Percentiles rank a stretch among this genome's conserved stretches.
phyloP scores from a whole-genome alignment of 2,888 invertebrate species.

The Belgica antarctica region DNA sequence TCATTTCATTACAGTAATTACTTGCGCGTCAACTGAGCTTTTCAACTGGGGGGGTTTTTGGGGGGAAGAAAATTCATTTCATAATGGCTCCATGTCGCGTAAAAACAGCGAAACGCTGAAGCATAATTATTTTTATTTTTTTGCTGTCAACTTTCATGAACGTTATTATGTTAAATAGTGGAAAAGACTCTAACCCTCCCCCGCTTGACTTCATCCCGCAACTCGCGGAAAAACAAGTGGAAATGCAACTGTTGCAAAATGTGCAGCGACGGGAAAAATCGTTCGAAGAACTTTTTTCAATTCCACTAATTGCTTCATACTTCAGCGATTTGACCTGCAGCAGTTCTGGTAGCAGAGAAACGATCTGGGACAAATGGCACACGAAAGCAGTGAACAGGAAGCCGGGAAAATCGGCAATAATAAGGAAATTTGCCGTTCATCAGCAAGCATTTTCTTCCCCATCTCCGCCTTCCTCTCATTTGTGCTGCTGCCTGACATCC shows the following conservation, averaged over 20 bases:
- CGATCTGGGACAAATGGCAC: conserved; percentile 14
- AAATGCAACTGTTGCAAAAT: conserved; percentile 31
- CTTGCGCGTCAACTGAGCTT: background rate
- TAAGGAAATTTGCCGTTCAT: conserved; percentile 16
- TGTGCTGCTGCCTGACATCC: conserved; percentile 30
- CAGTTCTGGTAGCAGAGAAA: conserved; percentile 9
- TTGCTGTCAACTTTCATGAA: conserved; percentile 35
- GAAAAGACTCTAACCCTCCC: too few species aligned
- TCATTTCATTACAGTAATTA: conserved; percentile 11
- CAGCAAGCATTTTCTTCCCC: background rate
- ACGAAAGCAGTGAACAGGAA: background rate
- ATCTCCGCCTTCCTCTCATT: background rate
- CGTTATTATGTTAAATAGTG: conserved; percentile 32
- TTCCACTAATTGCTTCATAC: conserved; percentile 41
- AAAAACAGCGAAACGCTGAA: background rate
- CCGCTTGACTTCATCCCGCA: background rate
- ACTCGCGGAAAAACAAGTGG: background rate
- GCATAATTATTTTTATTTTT: background rate
- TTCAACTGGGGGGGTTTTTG: background rate
- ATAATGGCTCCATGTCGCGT: background rate
- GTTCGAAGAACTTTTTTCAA: conserved; percentile 26
- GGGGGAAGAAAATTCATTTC: background rate
- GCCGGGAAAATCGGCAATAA: background rate
- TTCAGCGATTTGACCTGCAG: conserved; percentile 19
- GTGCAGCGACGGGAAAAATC: background rate